Evolutionary conservation across 1,140 invertebrate genomes (phyloP).

Genomic region (Neodiprion pinetum): DNA sequence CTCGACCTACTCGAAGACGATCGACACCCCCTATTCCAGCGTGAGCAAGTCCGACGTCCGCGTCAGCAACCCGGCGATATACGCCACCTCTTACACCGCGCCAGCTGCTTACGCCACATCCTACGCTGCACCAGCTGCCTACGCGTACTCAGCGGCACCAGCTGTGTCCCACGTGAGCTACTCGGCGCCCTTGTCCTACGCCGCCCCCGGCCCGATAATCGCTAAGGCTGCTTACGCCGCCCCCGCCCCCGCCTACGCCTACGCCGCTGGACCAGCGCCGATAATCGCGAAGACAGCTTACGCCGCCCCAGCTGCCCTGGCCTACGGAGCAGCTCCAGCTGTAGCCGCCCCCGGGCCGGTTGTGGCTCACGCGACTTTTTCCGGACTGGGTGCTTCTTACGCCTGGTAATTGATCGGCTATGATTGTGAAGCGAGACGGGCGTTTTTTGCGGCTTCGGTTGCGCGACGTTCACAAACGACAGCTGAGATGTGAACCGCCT

Average conservation of each 20-base stretch:
- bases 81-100: constrained; percentile 30
- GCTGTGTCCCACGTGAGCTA: neutral
- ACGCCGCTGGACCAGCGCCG: constrained; percentile 10
- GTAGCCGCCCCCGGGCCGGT: constrained; percentile 57
- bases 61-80: constrained; percentile 63
- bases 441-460: neutral
- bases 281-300: neutral
- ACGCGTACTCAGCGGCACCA: neutral
- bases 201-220: constrained; percentile 11
- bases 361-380: constrained; percentile 62
- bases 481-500: neutral
- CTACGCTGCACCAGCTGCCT: constrained; percentile 6
- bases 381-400: constrained; percentile 61
- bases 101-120: constrained; percentile 13
- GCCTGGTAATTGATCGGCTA: constrained; percentile 53
- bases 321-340: constrained; percentile 23
- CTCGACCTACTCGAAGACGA: constrained; percentile 69
- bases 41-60: constrained; percentile 70
- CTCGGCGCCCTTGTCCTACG: neutral
- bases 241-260: neutral
- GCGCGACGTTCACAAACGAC: neutral
- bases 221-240: neutral
- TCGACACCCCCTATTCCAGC: constrained; percentile 74
- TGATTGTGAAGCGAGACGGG: neutral
- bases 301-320: neutral